These are phyloP conservation scores for Urechis unicinctus DNA, from an alignment of 2,888 invertebrate species.

Conservation along the genomic window DNA sequence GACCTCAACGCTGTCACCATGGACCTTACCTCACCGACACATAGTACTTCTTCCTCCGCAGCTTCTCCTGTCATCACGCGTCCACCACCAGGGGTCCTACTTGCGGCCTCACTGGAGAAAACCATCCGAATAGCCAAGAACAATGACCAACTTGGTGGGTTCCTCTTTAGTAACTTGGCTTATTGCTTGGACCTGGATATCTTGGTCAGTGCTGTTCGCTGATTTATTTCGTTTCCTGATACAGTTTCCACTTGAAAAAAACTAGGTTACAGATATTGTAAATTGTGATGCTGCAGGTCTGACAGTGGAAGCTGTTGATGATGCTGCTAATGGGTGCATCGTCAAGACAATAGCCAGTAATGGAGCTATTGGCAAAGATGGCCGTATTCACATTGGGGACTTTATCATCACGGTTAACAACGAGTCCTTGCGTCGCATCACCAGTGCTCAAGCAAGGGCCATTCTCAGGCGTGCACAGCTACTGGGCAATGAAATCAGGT, in stretches of 20 bases:
- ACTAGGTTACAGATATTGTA: neutral
- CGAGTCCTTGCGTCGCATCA: conserved; percentile 57
- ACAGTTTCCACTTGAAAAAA: no score
- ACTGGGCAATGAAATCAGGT: conserved; percentile 58
- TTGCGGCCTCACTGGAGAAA: conserved; percentile 54
- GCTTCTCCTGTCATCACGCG: conserved; percentile 4
- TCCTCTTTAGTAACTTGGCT: no score
- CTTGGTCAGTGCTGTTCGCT: neutral
- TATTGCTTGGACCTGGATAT: no score
- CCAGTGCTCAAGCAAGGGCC: conserved; percentile 58
- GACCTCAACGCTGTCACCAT: no score
- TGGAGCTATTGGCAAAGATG: conserved; percentile 58
- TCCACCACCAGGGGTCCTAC: conserved; percentile 1
- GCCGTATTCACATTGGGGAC: conserved; percentile 58
- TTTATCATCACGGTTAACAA: conserved; percentile 58
- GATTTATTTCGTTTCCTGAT: no score
- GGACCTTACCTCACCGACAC: conserved; percentile 16
- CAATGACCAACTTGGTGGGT: conserved; percentile 55
- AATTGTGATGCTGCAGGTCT: conserved; percentile 50
- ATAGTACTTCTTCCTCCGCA: conserved; percentile 3
- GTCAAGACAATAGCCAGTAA: conserved; percentile 54
- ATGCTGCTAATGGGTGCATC: conserved; percentile 58
- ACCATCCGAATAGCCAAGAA: conserved; percentile 57
- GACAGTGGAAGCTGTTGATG: conserved; percentile 55
- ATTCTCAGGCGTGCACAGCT: conserved; percentile 58